Percentiles rank a stretch among this genome's conserved stretches.
phyloP scores from a whole-genome alignment of 2,888 invertebrate species.

The Minunthozetes semirufus region DNA sequence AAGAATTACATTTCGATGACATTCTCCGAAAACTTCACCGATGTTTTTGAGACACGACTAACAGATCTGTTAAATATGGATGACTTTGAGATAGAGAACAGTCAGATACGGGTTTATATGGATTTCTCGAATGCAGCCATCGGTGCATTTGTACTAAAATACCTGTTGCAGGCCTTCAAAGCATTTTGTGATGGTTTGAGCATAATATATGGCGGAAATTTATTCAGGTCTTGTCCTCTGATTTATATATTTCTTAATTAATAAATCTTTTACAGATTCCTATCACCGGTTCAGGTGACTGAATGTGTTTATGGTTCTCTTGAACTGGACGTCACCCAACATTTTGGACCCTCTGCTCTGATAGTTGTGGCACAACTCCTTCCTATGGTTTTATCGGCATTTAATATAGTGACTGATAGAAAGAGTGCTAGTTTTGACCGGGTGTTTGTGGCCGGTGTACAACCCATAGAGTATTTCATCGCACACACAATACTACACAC shows the following conservation, averaged over 20 bases:
- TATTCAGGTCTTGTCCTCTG: too few species aligned
- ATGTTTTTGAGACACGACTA: slow-evolving; percentile 12
- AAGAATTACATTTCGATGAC: slow-evolving; percentile 1
- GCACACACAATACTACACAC: slow-evolving; percentile 69
- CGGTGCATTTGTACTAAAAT: neutral
- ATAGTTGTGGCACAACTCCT: slow-evolving; percentile 78
- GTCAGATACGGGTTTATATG: slow-evolving; percentile 21
- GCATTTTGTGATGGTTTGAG: neutral
- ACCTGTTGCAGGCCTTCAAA: neutral
- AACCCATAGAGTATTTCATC: slow-evolving; percentile 48
- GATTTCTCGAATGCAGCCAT: slow-evolving; percentile 11
- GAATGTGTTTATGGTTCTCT: slow-evolving; percentile 31
- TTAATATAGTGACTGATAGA: slow-evolving; percentile 78
- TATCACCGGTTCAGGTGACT: slow-evolving; percentile 45
- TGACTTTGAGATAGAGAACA: slow-evolving; percentile 26
- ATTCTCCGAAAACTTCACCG: slow-evolving; percentile 28
- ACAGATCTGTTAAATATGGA: slow-evolving; percentile 22
- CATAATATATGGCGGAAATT: too few species aligned
- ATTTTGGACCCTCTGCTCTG: slow-evolving; percentile 90
- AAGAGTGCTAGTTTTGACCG: slow-evolving; percentile 83
- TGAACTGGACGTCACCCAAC: slow-evolving; percentile 86
- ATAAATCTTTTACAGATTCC: slow-evolving; percentile 54
- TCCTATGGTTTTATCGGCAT: slow-evolving; percentile 85
- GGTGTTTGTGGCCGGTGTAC: slow-evolving; percentile 56
- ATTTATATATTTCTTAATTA: too few species aligned